phyloP scores from a whole-genome alignment of 2,888 invertebrate species.

The Ectemnius cavifrons region DNA sequence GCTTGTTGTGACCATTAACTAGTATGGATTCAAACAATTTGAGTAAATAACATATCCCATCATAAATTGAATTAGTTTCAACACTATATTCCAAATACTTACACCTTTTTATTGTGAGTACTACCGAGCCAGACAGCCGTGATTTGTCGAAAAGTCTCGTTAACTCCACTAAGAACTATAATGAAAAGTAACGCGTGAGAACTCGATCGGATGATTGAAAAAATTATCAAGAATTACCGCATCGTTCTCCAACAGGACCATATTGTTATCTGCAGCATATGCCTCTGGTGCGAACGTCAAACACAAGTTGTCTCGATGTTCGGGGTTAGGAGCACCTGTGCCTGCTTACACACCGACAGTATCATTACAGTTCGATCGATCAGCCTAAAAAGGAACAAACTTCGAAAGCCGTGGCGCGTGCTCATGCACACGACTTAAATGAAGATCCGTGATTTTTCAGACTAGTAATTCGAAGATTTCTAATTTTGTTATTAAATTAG shows the following conservation, averaged over 20 bases:
- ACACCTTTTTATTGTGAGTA: conserved; percentile 96
- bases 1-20: conserved; percentile 91
- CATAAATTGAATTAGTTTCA: too few relatives aligned
- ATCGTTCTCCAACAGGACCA: conserved; percentile 85
- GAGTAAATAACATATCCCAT: background rate
- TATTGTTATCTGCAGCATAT: conserved; percentile 75
- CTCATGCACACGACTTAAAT: too few relatives aligned
- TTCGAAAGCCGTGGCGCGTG: too few relatives aligned
- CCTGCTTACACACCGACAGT: too few relatives aligned
- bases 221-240: conserved; percentile 79
- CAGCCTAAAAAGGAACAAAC: too few relatives aligned
- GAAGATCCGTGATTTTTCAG: too few relatives aligned
- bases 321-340: too few relatives aligned
- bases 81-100: conserved; percentile 77
- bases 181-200: conserved; percentile 65
- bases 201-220: conserved; percentile 1
- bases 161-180: conserved; percentile 90
- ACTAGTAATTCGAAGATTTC: too few relatives aligned
- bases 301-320: conserved; percentile 17
- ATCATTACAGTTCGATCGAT: too few relatives aligned
- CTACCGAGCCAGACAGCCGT: conserved; percentile 88
- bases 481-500: too few relatives aligned
- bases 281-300: conserved; percentile 49
- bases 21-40: background rate
- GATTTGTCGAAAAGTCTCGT: conserved; percentile 92